Conservation (phyloP, 1,140 invertebrate genomes). For the Tetramorium parvispinum region DNA sequence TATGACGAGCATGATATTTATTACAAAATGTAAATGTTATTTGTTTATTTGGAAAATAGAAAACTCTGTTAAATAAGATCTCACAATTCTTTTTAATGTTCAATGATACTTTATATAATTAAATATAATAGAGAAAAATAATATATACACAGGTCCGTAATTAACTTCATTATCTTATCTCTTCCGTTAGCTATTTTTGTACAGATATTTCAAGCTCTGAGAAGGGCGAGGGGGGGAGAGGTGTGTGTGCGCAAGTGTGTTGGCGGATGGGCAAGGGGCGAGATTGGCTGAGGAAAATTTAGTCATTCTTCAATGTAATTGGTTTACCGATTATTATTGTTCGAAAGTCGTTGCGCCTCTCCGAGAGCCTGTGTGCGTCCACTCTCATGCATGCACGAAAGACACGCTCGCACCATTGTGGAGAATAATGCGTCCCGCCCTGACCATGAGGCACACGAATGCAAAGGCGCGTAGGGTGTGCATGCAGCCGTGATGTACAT, state of each 20-base stretch:
- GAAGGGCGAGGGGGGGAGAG: background rate
- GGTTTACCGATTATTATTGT: background rate
- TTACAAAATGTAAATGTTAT: background rate
- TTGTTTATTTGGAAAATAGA: background rate
- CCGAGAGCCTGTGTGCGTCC: conserved; percentile 21
- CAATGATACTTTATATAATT: background rate
- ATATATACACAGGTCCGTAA: background rate
- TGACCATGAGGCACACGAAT: conserved; percentile 66
- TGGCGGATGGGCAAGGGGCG: background rate
- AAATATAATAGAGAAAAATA: background rate
- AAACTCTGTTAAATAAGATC: background rate
- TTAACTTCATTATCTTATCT: conserved; percentile 12
- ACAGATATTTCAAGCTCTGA: background rate
- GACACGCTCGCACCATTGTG: conserved; percentile 51
- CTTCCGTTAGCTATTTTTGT: conserved; percentile 22
- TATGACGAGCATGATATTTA: background rate
- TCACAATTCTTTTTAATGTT: background rate
- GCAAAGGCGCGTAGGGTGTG: conserved; percentile 68
- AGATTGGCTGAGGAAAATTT: background rate
- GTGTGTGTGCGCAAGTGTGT: background rate
- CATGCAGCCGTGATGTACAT: conserved; percentile 73
- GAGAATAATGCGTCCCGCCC: conserved; percentile 67
- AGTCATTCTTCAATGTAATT: conserved; percentile 5
- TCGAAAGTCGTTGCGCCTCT: conserved; percentile 25
- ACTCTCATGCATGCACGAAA: conserved; percentile 46